phyloP scores from a whole-genome alignment of 1,140 invertebrate species.

The Coboldia fuscipes region DNA sequence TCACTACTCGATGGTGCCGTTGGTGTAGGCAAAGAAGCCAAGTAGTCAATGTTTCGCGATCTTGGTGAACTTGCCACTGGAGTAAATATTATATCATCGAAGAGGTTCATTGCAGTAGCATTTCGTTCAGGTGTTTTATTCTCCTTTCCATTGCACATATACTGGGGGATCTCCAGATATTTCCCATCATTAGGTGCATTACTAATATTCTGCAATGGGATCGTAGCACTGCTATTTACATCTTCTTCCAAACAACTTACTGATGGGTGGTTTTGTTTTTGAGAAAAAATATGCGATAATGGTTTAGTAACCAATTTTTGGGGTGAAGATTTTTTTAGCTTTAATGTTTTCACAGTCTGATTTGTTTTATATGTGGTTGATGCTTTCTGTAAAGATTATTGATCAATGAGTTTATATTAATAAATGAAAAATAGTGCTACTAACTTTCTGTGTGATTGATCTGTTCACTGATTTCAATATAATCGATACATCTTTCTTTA shows the following conservation, averaged over 20 bases:
- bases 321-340: too few relatives aligned
- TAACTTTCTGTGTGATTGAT: not conserved
- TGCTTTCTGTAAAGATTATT: too few relatives aligned
- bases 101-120: conserved; percentile 10
- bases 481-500: conserved; percentile 40
- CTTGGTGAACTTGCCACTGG: conserved; percentile 7
- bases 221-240: too few relatives aligned
- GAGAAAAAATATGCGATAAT: too few relatives aligned
- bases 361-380: too few relatives aligned
- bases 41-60: conserved; percentile 9
- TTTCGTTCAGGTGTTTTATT: conserved; percentile 14
- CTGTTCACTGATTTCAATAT: conserved; percentile 27
- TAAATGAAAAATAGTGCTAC: conserved; percentile 18
- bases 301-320: too few relatives aligned
- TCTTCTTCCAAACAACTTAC: too few relatives aligned
- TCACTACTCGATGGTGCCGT: not conserved
- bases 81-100: conserved; percentile 18
- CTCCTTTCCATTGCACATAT: conserved; percentile 10
- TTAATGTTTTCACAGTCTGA: too few relatives aligned
- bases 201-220: too few relatives aligned
- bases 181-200: conserved; percentile 12
- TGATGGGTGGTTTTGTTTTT: too few relatives aligned
- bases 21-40: conserved; percentile 15
- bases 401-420: too few relatives aligned
- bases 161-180: too few relatives aligned